Conservation (phyloP, 2,113 vertebrate genomes). For the Ictalurus punctatus region DNA sequence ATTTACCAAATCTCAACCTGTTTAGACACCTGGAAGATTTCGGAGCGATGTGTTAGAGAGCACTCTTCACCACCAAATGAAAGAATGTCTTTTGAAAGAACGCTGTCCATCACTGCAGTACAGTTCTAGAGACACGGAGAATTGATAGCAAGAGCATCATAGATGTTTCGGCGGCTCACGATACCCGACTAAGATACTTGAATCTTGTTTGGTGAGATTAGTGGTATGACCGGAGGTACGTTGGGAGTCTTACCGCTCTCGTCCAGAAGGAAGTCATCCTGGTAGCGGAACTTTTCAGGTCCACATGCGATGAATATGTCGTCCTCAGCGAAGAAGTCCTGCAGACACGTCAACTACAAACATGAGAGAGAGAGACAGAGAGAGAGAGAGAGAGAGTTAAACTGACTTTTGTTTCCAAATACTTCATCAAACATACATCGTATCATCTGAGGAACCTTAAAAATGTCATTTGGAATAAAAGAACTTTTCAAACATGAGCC, state of each 20-base stretch:
- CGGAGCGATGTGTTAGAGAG: not conserved
- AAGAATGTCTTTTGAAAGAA: not conserved
- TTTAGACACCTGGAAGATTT: not conserved
- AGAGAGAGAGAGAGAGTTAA: no score
- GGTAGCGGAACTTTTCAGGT: conserved; percentile 98
- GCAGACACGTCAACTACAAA: conserved; percentile 89
- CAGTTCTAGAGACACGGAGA: not conserved
- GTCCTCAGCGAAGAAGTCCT: conserved; percentile 97
- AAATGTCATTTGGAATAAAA: no score
- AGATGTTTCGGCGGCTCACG: not conserved
- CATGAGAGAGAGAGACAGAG: conserved; percentile 45
- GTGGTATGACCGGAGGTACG: not conserved
- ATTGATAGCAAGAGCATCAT: not conserved
- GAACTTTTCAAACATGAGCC: no score
- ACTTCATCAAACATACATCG: no score
- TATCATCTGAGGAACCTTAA: no score
- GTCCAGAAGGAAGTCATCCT: conserved; percentile 98
- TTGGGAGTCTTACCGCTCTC: conserved; percentile 80
- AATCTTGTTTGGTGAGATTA: no score
- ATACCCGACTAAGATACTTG: not conserved
- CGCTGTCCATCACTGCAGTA: not conserved
- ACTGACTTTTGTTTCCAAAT: no score
- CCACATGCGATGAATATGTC: conserved; percentile 99
- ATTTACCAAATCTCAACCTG: not conserved
- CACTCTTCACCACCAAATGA: not conserved